These are phyloP conservation scores for Sisyra nigra DNA, from an alignment of 2,888 invertebrate genomes.

Conservation along the genomic window DNA sequence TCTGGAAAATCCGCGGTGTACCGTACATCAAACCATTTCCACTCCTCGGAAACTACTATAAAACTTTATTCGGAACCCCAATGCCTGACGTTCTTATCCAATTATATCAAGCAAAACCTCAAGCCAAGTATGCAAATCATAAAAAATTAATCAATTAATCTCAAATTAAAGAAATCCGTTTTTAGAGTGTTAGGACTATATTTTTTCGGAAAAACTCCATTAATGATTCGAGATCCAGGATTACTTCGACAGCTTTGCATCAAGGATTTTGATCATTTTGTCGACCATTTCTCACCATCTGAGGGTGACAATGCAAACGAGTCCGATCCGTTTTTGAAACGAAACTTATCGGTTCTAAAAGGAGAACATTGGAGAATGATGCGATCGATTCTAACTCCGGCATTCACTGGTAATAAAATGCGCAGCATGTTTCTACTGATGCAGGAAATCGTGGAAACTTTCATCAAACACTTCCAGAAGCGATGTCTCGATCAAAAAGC, in stretches of 20 bases:
- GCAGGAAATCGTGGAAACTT: slow-evolving; percentile 6
- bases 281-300: background rate
- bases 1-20: too few species aligned
- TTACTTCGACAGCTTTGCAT: background rate
- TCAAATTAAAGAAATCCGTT: background rate
- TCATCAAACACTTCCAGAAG: slow-evolving; percentile 5
- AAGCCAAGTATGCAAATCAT: too few species aligned
- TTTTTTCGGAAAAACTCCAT: background rate
- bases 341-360: slow-evolving; percentile 18
- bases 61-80: too few species aligned
- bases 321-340: slow-evolving; percentile 14
- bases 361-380: slow-evolving; percentile 10
- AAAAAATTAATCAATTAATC: too few species aligned
- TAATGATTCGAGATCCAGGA: background rate
- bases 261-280: slow-evolving; percentile 2
- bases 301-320: too few species aligned
- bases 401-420: slow-evolving; percentile 11
- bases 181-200: background rate
- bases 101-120: too few species aligned
- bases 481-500: background rate
- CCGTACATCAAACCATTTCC: too few species aligned
- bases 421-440: slow-evolving; percentile 9
- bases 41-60: too few species aligned
- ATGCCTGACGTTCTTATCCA: too few species aligned
- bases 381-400: slow-evolving; percentile 9